Conservation (phyloP, 2,797 vertebrate genomes). For the Eutrigla gurnardus region DNA sequence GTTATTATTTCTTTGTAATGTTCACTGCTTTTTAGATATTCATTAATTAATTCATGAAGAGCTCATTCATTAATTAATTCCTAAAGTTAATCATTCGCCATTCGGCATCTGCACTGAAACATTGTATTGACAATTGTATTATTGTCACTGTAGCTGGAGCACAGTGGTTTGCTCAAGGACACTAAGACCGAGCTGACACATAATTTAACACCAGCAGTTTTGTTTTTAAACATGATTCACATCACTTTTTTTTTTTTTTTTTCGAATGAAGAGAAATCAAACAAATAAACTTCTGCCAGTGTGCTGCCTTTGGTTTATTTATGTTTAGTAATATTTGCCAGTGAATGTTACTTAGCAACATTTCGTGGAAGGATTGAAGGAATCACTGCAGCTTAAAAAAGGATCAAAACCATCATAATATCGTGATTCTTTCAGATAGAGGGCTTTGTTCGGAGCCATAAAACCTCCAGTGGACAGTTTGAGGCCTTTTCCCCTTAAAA, state of each 20-base stretch:
- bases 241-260: neutral
- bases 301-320: constrained; percentile 24
- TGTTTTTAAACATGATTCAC: no score
- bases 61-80: no score
- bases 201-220: neutral
- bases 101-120: no score
- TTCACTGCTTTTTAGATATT: no score
- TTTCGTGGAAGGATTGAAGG: neutral
- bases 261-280: neutral
- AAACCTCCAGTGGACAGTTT: constrained; percentile 9
- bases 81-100: no score
- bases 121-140: no score
- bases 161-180: neutral
- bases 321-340: constrained; percentile 23
- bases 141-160: neutral
- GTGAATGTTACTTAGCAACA: constrained; percentile 12
- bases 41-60: no score
- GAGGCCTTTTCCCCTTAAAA: constrained; percentile 16
- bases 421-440: constrained; percentile 8
- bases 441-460: neutral
- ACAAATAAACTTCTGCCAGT: constrained; percentile 22
- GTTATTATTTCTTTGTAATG: neutral
- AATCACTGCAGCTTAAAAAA: constrained; percentile 20
- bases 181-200: neutral
- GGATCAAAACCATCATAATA: neutral